phyloP scores from a whole-genome alignment of 2,113 vertebrate species.

The Chaetorhynchus papuensis region DNA sequence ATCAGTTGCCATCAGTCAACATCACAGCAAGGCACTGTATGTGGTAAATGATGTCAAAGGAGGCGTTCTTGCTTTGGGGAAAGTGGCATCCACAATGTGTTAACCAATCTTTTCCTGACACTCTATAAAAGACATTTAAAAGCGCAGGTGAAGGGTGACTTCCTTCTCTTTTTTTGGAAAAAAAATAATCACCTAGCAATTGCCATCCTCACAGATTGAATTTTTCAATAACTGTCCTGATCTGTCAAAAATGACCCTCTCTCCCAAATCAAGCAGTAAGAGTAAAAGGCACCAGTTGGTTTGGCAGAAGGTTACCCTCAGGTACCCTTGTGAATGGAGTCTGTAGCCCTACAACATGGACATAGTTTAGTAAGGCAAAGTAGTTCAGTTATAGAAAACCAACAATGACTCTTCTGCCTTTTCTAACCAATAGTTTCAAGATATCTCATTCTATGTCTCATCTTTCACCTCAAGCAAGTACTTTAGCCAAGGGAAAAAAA shows the following conservation, averaged over 20 bases:
- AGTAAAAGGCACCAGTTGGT: neutral
- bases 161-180: neutral
- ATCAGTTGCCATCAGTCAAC: neutral
- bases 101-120: neutral
- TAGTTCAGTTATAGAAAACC: neutral
- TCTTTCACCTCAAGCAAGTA: neutral
- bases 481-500: neutral
- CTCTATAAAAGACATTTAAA: neutral
- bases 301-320: neutral
- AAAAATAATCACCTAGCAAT: fast-evolving
- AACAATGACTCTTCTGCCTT: neutral
- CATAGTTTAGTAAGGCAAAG: neutral
- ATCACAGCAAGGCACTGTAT: neutral
- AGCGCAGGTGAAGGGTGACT: neutral
- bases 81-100: neutral
- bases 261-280: neutral
- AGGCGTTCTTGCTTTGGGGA: neutral
- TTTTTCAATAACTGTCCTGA: neutral
- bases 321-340: neutral
- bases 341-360: neutral
- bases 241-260: neutral
- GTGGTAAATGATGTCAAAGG: neutral
- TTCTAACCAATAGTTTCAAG: neutral
- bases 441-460: neutral
- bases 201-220: neutral